Conservation (phyloP, 2,797 vertebrate species). For the Carcharodon carcharias region DNA sequence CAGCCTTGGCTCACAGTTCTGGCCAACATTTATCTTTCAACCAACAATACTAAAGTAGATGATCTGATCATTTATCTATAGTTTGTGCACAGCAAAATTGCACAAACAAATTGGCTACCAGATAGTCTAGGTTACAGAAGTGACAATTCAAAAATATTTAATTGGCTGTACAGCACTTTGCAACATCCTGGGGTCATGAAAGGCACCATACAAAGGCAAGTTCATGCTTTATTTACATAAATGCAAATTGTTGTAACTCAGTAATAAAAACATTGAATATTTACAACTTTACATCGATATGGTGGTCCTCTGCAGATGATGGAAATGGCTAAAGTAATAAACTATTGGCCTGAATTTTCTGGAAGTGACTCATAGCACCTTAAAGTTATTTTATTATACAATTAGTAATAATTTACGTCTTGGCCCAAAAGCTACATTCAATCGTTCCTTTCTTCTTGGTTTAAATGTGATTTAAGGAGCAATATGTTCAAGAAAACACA, state of each 20-base stretch:
- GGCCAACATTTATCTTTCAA: not conserved
- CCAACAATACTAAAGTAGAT: not conserved
- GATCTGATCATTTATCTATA: not conserved
- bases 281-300: not conserved
- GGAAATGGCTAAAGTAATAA: not conserved
- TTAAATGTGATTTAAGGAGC: not conserved
- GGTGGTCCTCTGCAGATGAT: not conserved
- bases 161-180: not conserved
- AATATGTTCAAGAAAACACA: not conserved
- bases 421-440: not conserved
- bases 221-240: not conserved
- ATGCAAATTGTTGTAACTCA: not conserved
- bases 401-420: not conserved
- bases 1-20: not conserved
- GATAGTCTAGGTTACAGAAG: not conserved
- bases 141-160: not conserved
- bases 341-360: not conserved
- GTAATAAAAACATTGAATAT: not conserved
- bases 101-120: not conserved
- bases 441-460: not conserved
- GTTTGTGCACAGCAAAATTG: too few relatives aligned
- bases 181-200: not conserved
- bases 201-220: not conserved
- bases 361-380: not conserved
- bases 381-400: not conserved